Conservation (phyloP, 64 coral and sea anemone species). For the Pocillopora verrucosa region DNA sequence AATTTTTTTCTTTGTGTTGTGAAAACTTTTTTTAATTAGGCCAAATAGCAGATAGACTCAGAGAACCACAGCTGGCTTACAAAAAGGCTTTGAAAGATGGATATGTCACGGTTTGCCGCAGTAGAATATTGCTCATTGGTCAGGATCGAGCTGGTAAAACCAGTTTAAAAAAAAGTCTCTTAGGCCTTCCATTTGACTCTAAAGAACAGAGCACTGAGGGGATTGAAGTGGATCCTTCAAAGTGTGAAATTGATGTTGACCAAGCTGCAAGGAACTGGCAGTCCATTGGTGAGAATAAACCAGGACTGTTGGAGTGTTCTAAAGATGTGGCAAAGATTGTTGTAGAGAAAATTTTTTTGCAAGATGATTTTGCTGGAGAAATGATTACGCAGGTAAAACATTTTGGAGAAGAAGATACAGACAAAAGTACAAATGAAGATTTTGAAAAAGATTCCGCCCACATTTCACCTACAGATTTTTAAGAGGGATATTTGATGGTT, state of each 20-base stretch:
- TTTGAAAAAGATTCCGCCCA: no score
- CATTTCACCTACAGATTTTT: no score
- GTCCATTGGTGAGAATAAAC: not conserved
- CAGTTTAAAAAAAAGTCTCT: constrained; percentile 43
- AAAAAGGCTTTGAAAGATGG: constrained; percentile 8
- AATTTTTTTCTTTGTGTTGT: no score
- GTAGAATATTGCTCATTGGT: constrained; percentile 24
- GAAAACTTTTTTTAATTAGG: no score
- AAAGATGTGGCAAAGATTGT: not conserved
- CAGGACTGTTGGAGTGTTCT: not conserved
- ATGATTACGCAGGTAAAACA: no score
- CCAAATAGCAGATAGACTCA: not conserved
- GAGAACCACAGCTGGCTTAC: not conserved
- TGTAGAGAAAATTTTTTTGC: no score
- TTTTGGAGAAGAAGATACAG: no score
- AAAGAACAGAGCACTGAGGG: constrained; percentile 32
- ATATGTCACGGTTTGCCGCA: constrained; percentile 4
- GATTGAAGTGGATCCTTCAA: constrained; percentile 30
- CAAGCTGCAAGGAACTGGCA: constrained; percentile 13
- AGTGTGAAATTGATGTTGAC: constrained; percentile 23
- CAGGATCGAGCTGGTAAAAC: constrained; percentile 46
- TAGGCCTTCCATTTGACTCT: constrained; percentile 45
- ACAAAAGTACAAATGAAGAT: no score
- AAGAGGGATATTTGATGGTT: no score
- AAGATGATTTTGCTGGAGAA: no score